A percentile compares a stretch with the other conserved stretches of the same genome.
Conservation (phyloP, 1,140 invertebrate species). For the Zaprionus gabonicus region DNA sequence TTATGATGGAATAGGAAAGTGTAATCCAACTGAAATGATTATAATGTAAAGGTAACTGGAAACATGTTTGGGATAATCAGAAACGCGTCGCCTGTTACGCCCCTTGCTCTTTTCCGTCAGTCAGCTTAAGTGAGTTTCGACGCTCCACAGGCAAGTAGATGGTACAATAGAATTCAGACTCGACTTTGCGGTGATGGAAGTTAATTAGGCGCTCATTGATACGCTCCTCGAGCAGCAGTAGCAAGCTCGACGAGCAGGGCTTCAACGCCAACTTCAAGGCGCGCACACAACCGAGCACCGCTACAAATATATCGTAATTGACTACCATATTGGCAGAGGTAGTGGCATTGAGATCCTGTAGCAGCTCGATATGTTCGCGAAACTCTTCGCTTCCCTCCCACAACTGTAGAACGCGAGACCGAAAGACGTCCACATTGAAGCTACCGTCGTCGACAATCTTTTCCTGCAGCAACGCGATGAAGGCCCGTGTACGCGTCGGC, state of each 20-base stretch:
- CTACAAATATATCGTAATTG: conserved; percentile 69
- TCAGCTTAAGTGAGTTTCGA: conserved; percentile 30
- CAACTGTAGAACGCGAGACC: conserved; percentile 47
- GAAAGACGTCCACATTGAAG: conserved; percentile 36
- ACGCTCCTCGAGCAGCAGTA: conserved; percentile 55
- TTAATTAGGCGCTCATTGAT: conserved; percentile 64
- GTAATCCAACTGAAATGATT: not conserved
- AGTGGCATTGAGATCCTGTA: conserved; percentile 46
- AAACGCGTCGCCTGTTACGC: not conserved
- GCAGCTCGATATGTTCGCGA: conserved; percentile 57
- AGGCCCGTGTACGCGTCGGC: conserved; percentile 51
- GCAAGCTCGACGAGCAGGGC: conserved; percentile 51
- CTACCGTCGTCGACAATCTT: conserved; percentile 5
- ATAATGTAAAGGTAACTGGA: conserved; percentile 5
- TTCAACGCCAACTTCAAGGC: conserved; percentile 54
- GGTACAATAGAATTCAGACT: conserved; percentile 74
- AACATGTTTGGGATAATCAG: not conserved
- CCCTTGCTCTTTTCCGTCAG: conserved; percentile 1
- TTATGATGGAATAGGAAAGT: conserved; percentile 5
- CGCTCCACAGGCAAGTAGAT: conserved; percentile 73
- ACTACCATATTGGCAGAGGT: not conserved
- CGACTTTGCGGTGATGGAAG: conserved; percentile 64
- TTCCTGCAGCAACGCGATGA: conserved; percentile 49
- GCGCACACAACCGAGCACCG: conserved; percentile 57
- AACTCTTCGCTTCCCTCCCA: conserved; percentile 67